Evolutionary conservation across 2,888 invertebrate species (phyloP), one percentile per base, ranked within the genome.

Genomic region (Patella caerulea): DNA sequence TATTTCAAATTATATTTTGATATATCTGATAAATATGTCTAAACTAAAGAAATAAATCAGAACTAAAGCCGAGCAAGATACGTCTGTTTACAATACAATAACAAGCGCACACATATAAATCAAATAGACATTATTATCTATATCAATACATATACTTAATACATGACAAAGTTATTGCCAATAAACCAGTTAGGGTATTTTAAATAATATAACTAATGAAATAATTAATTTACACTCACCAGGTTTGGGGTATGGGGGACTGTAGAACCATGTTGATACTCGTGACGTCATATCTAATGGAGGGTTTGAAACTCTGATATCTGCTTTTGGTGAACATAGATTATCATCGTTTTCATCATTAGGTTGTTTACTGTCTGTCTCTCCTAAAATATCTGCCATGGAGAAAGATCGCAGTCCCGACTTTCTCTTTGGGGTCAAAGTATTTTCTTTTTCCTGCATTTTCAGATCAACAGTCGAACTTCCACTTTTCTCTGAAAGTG

Each of bases 311-410:
- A 11, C 65, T 65, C 65, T 65, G 65, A 65, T 65, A 3, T 65
- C 65, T 3, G 65, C 65, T 65, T 15, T 24, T 24, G 65, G 65
- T 24, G 65, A 65, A 3, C 19, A 19, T 19, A 9, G 15, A 24
- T 65, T 65, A 65, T 19, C 19, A 9, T 65, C 65, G 24, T 14
- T 65, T 19, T 65, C 65, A 0, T 65, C 65, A 14, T 19, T 65
- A 11, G 65, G 14, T 24, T 65, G 19, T 24, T 65, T 65, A 65
- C 12, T 65, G 14, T 65, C 65, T 12, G 19, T 65, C 24, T 65
- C 65, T 65, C 65, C 65, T 24, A 65, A 65, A 65, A 65, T 65
- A 65, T 65, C 65, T 4, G 65, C 65, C 65, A 65, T 65, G 11
- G 65, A 65, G 24, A 65, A 65, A 65, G 65, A 65, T 14, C 65